Base-by-base conservation (phyloP, 2,113 vertebrate species). In the Axis porcinus region DNA sequence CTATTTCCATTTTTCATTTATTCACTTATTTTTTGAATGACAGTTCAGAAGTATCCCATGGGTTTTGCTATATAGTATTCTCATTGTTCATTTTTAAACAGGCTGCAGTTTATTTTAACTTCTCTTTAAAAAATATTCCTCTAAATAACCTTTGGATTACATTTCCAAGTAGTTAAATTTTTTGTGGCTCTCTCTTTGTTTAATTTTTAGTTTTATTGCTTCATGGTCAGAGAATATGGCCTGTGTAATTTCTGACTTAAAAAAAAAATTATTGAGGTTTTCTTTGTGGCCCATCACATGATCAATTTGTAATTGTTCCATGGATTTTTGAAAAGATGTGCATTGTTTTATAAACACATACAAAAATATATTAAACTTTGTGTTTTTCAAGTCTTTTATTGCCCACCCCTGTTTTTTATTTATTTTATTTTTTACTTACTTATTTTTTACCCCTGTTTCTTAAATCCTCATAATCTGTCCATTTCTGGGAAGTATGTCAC, bases 161-260 rank as follows among this genome's bases (percentile, higher is more conserved):
- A 74, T 95, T 96, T 91, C 90, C 83, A 94, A 96, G 74, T 94
- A 36, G 91, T 96, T 95, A 90, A 94, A 86, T 14, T 91, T 95
- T 97, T 86, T 79, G 89, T 94, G 94, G 55, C 64, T 96, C 40
- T 76, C 84, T 76, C 96, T 98, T 97, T 96, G 94, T 95, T 97
- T 97, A 91, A 92, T 79, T 95, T 96, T 97, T 97, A 76, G 86
- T 97, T 91, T 96, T 97, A 97, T 64, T 97, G 96, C 89, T 93
- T 95, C 50, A 40, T 84, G 89, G 93, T 89, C 50, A 60, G 67
- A 97, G 81, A 97, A 54, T 94, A 84, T 79, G 52, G 60, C n/a
- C 86, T 94, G 2, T 95, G 40, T 95, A 93, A 97, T 95, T 97
- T 89, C 55, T 96, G 70, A 78, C 94, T 95, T 78, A 6, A 40